Base-by-base conservation (phyloP, 2,888 invertebrate species). In the Amblyjoppa fuscipennis region DNA sequence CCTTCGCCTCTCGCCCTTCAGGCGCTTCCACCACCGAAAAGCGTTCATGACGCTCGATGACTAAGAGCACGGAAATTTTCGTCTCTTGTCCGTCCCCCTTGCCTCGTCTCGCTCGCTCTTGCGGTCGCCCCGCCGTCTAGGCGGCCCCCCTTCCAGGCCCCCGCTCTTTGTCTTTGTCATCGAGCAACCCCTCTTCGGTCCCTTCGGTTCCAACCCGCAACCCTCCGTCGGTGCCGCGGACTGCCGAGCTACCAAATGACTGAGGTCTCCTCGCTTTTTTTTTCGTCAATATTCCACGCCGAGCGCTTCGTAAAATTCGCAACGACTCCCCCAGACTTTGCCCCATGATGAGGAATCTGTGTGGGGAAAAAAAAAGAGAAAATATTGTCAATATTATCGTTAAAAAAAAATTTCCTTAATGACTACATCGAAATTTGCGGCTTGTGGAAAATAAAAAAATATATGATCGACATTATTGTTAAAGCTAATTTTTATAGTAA, bases 1-100 rank as follows among this genome's bases (percentile, higher is more conserved):
- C 66, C 76, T 31, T 73, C 83, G 59, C 64, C 75, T 51, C 76
- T 45, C 51, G 53, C 79, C 77, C 69, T 66, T 71, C 66, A 25
- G 25, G 49, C 34, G 71, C 70, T 61, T 41, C 34, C 74, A 71
- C 68, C 53, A 70, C 85, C 83, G 77, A 82, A 83, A 87, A 87
- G 78, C 85, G 76, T 81, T 85, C 77, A 87, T 81, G 80, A 81
- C 85, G 85, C 73, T 83, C 85, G 85, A 85, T 87, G 87, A 87
- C 87, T 87, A 87, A 87, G 80, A 85, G 83, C 87, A 78, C 83
- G 85, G 75, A 85, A 83, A 87, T 85, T 81, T 87, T 84, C 83
- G 79, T 83, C 80, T 85, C 85, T 82, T 75, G 82, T 82, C 85
- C 85, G 69, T 77, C 81, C 69, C 61, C 77, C 80, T 81, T 45